Base-by-base conservation (phyloP, 2,888 invertebrate genomes). In the Drosophila paracracens region DNA sequence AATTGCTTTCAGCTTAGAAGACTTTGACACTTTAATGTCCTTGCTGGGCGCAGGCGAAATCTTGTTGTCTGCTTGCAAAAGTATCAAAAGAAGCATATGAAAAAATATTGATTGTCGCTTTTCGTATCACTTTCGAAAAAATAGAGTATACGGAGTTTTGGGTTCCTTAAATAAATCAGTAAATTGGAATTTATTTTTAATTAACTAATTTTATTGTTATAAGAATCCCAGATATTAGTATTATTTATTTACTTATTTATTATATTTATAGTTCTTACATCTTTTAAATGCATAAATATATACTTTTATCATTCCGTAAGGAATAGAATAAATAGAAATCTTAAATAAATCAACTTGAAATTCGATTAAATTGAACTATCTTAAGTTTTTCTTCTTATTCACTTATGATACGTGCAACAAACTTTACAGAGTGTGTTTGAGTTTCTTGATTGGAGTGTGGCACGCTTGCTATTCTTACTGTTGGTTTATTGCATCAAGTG, bases 401-500 rank as follows among this genome's bases (percentile, higher is more conserved):
- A 51, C 51, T 50, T 50, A 8, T 16, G 16, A 40, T 1, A 7
- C 4, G 29, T 31, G 10, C 6, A 40, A 16, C 18, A 27, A 27
- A 29, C 6, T 13, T 25, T 11, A 62, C 46, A 46, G 33, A 81
- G 78, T 50, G 82, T 71, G 52, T 70, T 62, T 27, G 21, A 29
- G 52, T 13, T 53, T 43, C 35, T 27, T 53, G 10, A 33, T 29
- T 51, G 53, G 48, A 35, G 29, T 35, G 48, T 31, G 16, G 29
- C 43, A n/a, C 38, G 33, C 53, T 48, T 43, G 46, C 50, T 65
- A 59, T 51, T 48, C 65, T 70, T 76, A 66, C 76, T 67, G 21
- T 89, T 91, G 82, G 89, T 89, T 91, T 91, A 90, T 91, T 89
- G 83, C 82, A 81, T 91, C 91, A 91, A 91, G 79, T 86, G 82